These are phyloP conservation scores for Epistrophe eligans DNA, from an alignment of 2,888 invertebrate species.

Conservation along the genomic window DNA sequence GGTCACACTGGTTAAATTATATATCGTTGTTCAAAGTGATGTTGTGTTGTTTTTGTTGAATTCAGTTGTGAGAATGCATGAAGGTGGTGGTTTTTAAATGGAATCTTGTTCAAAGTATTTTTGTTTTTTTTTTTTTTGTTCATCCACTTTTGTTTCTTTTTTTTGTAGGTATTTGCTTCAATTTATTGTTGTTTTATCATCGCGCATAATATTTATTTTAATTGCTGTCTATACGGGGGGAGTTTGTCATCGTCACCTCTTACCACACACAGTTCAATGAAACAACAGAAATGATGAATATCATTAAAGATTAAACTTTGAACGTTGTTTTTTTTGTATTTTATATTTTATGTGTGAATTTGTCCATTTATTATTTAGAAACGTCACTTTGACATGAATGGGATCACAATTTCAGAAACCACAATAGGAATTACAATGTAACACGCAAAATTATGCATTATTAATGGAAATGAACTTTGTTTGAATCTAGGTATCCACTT, in stretches of 20 bases:
- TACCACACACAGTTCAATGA: constrained; percentile 37
- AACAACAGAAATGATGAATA: constrained; percentile 23
- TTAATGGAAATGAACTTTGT: constrained; percentile 11
- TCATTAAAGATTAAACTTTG: constrained; percentile 35
- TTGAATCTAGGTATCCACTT: not conserved
- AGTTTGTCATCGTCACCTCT: constrained; percentile 24
- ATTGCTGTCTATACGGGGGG: constrained; percentile 41
- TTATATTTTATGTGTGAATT: constrained; percentile 10
- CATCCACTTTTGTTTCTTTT: constrained; percentile 36
- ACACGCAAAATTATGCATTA: constrained; percentile 9
- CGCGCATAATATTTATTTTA: constrained; percentile 50
- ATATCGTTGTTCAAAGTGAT: constrained; percentile 30
- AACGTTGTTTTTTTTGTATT: not conserved
- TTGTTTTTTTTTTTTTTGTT: constrained; percentile 20
- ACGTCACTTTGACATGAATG: constrained; percentile 14
- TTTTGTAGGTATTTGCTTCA: constrained; percentile 12
- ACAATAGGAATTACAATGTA: not conserved
- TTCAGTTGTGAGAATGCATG: constrained; percentile 55
- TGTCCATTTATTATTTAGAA: constrained; percentile 28
- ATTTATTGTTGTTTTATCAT: constrained; percentile 50
- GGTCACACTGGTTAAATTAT: constrained; percentile 30
- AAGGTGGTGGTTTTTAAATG: constrained; percentile 70
- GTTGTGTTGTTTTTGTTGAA: constrained; percentile 30
- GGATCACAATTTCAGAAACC: not conserved
- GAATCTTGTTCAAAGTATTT: constrained; percentile 39